A percentile compares a stretch with the other conserved stretches of the same genome.
phyloP scores from a whole-genome alignment of 2,888 invertebrate genomes.

The Acleris literana region DNA sequence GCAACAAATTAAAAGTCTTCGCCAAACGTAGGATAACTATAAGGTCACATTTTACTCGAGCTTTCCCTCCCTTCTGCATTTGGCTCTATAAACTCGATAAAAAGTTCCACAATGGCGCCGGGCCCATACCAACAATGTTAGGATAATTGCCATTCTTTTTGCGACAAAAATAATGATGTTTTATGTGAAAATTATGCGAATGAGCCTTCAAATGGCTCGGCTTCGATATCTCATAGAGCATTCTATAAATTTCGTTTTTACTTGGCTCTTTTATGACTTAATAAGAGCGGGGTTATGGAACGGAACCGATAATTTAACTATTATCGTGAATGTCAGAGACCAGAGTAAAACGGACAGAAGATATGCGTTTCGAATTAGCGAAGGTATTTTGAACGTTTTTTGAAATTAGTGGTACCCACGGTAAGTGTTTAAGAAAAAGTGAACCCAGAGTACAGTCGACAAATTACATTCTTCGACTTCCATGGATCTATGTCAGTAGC shows the following conservation, averaged over 20 bases:
- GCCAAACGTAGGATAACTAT: not conserved
- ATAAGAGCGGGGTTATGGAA: constrained; percentile 42
- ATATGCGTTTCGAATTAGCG: constrained; percentile 13
- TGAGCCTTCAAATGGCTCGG: constrained; percentile 49
- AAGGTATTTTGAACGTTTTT: not conserved
- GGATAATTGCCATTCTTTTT: constrained; percentile 48
- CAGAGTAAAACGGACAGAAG: constrained; percentile 1
- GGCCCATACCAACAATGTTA: constrained; percentile 48
- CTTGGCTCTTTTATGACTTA: constrained; percentile 44
- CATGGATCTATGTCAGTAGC: too few relatives aligned
- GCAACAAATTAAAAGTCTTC: not conserved
- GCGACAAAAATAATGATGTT: constrained; percentile 50
- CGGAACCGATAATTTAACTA: constrained; percentile 45
- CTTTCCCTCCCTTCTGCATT: constrained; percentile 10
- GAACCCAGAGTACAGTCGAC: too few relatives aligned
- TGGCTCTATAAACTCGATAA: constrained; percentile 20
- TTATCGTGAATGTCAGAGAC: constrained; percentile 52
- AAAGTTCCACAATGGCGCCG: constrained; percentile 35
- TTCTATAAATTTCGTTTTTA: constrained; percentile 42
- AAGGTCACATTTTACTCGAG: not conserved
- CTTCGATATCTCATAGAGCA: constrained; percentile 29
- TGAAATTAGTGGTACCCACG: not conserved
- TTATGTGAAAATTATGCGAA: constrained; percentile 59
- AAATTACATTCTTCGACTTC: too few relatives aligned
- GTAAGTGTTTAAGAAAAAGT: not conserved